Conservation (phyloP, 2,888 invertebrate genomes). For the Metacarcinus magister region DNA sequence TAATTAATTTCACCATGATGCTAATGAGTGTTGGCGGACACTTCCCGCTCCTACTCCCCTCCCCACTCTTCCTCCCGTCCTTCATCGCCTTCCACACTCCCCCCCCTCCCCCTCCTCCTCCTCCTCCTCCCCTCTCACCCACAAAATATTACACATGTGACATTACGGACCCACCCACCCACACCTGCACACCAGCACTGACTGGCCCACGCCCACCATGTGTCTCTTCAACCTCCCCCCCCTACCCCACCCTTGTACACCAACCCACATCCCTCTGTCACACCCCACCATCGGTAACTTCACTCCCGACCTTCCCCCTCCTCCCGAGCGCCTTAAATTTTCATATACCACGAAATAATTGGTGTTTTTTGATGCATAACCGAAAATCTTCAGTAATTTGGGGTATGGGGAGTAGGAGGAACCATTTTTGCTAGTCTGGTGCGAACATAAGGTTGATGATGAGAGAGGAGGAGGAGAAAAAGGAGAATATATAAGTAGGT, state of each 20-base stretch:
- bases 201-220: not conserved
- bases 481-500: too few species aligned
- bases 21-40: not conserved
- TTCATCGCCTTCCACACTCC: not conserved
- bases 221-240: not conserved
- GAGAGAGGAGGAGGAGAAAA: too few species aligned
- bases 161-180: not conserved
- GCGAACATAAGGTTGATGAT: not conserved
- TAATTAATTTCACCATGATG: slow-evolving; percentile 29
- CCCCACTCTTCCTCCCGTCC: not conserved
- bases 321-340: not conserved
- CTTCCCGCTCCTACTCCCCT: not conserved
- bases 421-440: not conserved
- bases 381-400: not conserved
- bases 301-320: not conserved
- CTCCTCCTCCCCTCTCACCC: not conserved
- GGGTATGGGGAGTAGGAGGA: not conserved
- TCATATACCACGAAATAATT: slow-evolving; percentile 11
- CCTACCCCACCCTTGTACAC: not conserved
- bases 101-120: not conserved
- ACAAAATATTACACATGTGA: not conserved
- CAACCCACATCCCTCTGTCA: not conserved
- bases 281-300: not conserved
- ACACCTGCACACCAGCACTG: not conserved
- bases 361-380: not conserved